Percentiles rank a stretch among this genome's conserved stretches.
phyloP scores from a whole-genome alignment of 2,888 invertebrate species.

The Dyspetes luteomarginatus region DNA sequence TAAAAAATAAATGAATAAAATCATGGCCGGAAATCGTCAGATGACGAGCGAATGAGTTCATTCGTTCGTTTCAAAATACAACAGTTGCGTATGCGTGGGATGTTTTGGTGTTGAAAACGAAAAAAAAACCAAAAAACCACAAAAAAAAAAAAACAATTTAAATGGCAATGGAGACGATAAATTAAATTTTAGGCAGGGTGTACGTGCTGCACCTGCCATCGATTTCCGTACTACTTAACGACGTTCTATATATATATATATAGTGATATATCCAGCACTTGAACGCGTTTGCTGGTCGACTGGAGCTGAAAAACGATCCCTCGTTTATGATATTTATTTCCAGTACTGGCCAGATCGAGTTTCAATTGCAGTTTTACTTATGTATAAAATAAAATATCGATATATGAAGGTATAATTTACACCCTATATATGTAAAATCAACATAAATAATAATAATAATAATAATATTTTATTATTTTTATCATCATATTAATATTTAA shows the following conservation, averaged over 20 bases:
- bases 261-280: background rate
- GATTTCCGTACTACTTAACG: background rate
- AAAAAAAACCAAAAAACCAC: slow-evolving; percentile 6
- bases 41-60: slow-evolving; percentile 11
- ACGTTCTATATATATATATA: background rate
- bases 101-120: too few species aligned
- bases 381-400: background rate
- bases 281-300: background rate
- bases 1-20: slow-evolving; percentile 14
- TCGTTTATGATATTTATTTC: background rate
- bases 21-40: slow-evolving; percentile 54
- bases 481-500: too few species aligned
- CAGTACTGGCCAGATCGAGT: background rate
- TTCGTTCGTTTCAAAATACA: slow-evolving; percentile 2
- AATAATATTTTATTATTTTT: too few species aligned
- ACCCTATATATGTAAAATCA: too few species aligned
- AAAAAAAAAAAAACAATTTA: background rate
- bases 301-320: background rate
- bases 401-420: background rate
- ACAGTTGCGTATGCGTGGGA: slow-evolving; percentile 22
- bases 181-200: slow-evolving; percentile 7
- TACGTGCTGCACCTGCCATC: slow-evolving; percentile 38
- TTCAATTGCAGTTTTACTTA: background rate
- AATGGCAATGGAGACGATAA: background rate
- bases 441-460: too few species aligned